Evolutionary conservation across 2,113 vertebrate genomes (phyloP).

Genomic region (Andinoacara biseriatus): DNA sequence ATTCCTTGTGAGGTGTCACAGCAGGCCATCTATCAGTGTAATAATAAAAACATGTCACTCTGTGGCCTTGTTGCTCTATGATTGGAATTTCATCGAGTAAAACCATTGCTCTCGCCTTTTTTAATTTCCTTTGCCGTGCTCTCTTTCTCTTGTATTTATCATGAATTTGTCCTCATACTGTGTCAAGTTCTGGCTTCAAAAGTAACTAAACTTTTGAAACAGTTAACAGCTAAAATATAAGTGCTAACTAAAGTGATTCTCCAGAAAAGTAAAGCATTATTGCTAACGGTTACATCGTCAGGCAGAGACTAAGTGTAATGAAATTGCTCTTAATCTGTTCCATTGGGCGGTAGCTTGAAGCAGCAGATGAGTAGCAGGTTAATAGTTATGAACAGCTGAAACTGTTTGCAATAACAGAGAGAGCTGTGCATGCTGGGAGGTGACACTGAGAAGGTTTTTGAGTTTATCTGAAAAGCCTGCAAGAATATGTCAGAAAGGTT

Average conservation of each 20-base stretch:
- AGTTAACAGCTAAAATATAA: no score
- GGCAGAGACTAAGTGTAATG: no score
- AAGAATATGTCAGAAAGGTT: not conserved
- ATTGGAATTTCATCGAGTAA: conserved; percentile 51
- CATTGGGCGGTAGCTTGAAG: no score
- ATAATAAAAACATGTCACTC: conserved; percentile 63
- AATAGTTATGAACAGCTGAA: no score
- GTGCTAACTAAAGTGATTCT: no score
- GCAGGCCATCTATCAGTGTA: conserved; percentile 48
- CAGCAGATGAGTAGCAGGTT: no score
- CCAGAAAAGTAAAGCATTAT: no score
- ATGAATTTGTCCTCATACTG: not conserved
- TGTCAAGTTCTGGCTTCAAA: not conserved
- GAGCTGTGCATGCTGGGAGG: no score
- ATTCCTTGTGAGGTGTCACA: conserved; percentile 55
- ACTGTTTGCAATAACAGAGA: no score
- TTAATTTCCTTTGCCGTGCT: not conserved
- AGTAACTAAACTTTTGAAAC: no score
- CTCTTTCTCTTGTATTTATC: not conserved
- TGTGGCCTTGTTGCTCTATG: conserved; percentile 44
- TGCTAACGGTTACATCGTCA: no score
- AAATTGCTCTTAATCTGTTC: no score
- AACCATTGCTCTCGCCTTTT: not conserved
- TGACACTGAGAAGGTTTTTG: not conserved
- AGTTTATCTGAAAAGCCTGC: not conserved